phyloP scores from a whole-genome alignment of 2,797 vertebrate genomes.

The Atherinosoma microstoma region DNA sequence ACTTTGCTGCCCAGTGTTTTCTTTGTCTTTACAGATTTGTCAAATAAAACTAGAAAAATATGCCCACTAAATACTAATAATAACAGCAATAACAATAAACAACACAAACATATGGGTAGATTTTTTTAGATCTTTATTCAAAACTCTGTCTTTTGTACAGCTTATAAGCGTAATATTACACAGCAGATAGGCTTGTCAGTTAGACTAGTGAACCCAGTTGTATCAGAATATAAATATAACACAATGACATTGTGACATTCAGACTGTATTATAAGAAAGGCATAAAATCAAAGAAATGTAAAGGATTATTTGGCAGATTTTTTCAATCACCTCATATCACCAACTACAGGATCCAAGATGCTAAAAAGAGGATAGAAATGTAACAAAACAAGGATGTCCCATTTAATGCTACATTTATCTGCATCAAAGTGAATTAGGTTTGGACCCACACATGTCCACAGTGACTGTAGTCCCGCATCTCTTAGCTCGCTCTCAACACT shows the following conservation, averaged over 20 bases:
- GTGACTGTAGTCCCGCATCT: conserved; percentile 35
- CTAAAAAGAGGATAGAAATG: conserved; percentile 64
- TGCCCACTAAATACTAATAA: neutral
- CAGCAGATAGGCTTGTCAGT: conserved; percentile 56
- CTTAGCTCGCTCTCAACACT: conserved; percentile 32
- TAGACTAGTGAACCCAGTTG: conserved; percentile 54
- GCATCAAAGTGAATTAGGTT: conserved; percentile 30
- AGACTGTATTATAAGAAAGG: conserved; percentile 43
- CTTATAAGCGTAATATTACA: conserved; percentile 50
- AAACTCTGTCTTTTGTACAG: conserved; percentile 48
- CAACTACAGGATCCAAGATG: conserved; percentile 56
- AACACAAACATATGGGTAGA: neutral
- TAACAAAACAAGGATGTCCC: conserved; percentile 51
- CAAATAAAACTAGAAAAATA: neutral
- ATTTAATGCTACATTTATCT: conserved; percentile 61
- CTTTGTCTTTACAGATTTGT: neutral
- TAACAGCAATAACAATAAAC: conserved; percentile 12
- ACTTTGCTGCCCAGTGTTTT: neutral
- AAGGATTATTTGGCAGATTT: conserved; percentile 64
- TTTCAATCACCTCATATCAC: conserved; percentile 50
- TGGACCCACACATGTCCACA: conserved; percentile 32
- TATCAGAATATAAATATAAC: conserved; percentile 78
- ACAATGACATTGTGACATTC: conserved; percentile 47
- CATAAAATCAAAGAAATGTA: conserved; percentile 73
- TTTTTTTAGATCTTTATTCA: conserved; percentile 38